Evolutionary conservation across 37 sponge, comb jelly and placozoan genomes (phyloP), one percentile per base, ranked within the genome.

Genomic region (Chondrosia reniformis): DNA sequence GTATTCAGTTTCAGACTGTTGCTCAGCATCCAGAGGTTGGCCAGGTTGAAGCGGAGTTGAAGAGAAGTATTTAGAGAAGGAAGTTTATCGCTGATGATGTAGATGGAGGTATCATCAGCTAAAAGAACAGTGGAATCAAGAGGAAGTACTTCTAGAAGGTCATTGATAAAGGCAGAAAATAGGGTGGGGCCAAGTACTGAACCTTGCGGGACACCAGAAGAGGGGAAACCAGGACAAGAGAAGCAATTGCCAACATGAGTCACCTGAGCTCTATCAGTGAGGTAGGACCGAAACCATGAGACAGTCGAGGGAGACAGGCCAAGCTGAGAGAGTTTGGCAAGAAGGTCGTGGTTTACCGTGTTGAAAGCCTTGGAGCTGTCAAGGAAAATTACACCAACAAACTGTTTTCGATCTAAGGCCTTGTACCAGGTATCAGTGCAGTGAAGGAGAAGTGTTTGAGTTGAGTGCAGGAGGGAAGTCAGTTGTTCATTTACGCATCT

Each of bases 201-300:
- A 13, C 66, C 66, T 64, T 64, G 66, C 4, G 66, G 66, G 66
- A 64, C 66, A 64, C 66, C 66, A 64, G 66, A 27, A 28, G 66
- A 28, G 33, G 66, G 58, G 66, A 17, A 64, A 3, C 66, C 66
- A 64, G 32, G 33, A 17, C 34, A 27, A 64, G 66, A 64, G 66
- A 28, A 64, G 7, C 6, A 17, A 28, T 64, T 28, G 6, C 6
- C 52, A 49, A 49, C 52, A 49, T 49, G 52, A 49, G 52, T 49
- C 10, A 49, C 52, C 10, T 49, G 52, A 15, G 10, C 10, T 49
- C 52, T 19, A 49, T 15, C 15, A 15, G 52, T 19, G 52, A 49
- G 52, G 15, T 49, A 49, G 15, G 52, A 15, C 15, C 52, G 52
- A 15, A 49, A 49, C 52, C 52, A 49, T 10, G 52, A 49, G 52